phyloP scores from a whole-genome alignment of 2,797 vertebrate genomes.

The Kryptopterus vitreolus region DNA sequence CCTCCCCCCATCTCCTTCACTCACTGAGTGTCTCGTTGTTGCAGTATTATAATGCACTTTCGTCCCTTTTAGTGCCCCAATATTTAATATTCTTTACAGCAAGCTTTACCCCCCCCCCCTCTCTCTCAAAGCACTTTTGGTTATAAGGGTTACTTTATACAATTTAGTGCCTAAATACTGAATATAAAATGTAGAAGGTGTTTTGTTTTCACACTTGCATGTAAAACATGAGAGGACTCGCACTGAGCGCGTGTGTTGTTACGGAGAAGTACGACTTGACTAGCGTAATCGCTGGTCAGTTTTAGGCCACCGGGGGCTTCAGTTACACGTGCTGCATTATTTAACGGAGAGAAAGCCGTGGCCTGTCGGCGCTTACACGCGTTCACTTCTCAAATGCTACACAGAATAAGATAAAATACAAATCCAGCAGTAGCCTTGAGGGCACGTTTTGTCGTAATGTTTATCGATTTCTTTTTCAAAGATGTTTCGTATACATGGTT shows the following conservation, averaged over 20 bases:
- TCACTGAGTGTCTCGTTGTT: no score
- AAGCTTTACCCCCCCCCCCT: not conserved
- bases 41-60: not conserved
- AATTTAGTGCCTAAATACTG: not conserved
- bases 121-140: not conserved
- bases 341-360: slow-evolving; percentile 37
- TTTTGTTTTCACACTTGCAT: slow-evolving; percentile 16
- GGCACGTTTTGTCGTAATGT: not conserved
- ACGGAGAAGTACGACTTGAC: not conserved
- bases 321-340: slow-evolving; percentile 43
- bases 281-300: slow-evolving; percentile 25
- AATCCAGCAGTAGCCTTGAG: not conserved
- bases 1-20: no score
- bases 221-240: slow-evolving; percentile 34
- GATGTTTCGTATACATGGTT: not conserved
- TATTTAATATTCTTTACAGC: not conserved
- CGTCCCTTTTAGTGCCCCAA: not conserved
- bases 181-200: not conserved
- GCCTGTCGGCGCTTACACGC: slow-evolving; percentile 10
- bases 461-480: not conserved
- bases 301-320: not conserved
- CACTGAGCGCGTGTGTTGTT: not conserved
- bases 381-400: slow-evolving; percentile 8
- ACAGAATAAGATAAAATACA: not conserved
- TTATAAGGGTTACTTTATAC: not conserved